Evolutionary conservation across 2,113 vertebrate genomes (phyloP).

Genomic region (Ovis aries): ARS-UI_Ramb_v3.0 NC_056054.1:131022001-131022500

Average conservation of each 20-base stretch:
- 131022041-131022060: not conserved
- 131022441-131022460: not conserved
- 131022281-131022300: not conserved
- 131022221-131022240: not conserved
- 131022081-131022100: not conserved
- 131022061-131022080: not conserved
- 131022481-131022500: not conserved
- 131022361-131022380: not conserved
- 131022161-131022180: not conserved
- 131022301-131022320: not conserved
- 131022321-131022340: not conserved
- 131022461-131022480: not conserved
- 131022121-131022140: not conserved
- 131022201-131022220: not conserved
- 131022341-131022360: not conserved
- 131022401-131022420: not conserved
- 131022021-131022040: not conserved
- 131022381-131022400: not conserved
- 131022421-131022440: not conserved
- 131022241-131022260: not conserved
- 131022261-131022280: not conserved
- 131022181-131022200: not conserved
- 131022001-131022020: not conserved
- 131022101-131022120: not conserved
- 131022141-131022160: not conserved